Base-by-base conservation (phyloP, 2,888 invertebrate species). In the Zootermopsis nevadensis region DNA sequence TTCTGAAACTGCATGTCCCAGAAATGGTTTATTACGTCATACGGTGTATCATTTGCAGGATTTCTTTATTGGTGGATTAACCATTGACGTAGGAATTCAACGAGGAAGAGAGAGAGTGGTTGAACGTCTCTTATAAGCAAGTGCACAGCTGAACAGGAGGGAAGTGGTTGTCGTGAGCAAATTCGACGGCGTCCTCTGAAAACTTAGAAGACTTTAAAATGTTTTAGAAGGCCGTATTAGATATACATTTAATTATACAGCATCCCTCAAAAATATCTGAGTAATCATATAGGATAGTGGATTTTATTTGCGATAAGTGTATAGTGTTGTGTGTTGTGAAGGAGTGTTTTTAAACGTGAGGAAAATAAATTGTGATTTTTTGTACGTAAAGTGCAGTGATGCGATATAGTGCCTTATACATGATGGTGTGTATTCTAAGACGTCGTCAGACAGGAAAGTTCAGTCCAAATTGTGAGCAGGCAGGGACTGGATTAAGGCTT, bases 381-480 rank as follows among this genome's bases (percentile, higher is more conserved):
- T 19, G 3, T 22, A 15, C n/a, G 60, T 8, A n/a, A n/a, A 1
- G 4, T 10, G 10, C 12, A 60, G 6, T 60, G 1, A 27, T 60
- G n/a, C 10, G 22, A 19, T 22, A 55, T 19, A 55, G n/a, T 55
- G 6, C 6, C 2, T 55, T 31, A 19, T 69, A 33, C 69, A 69
- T 15, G 69, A 74, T 74, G 74, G 74, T 74, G 35, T 74, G 74
- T 38, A n/a, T 74, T 38, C 38, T 74, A 10, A 74, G 33, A 38
- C 35, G 38, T 38, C 35, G 33, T n/a, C 31, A 74, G n/a, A 38
- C 74, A 0, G 74, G 74, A 3, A 74, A 74, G 33, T 74, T 33
- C n/a, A 24, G 12, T 7, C n/a, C n/a, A 1, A 74, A 74, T 35
- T 33, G 31, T 15, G 74, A 74, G 7, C 74, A 74, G n/a, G 38